These are phyloP conservation scores for Thymelicus sylvestris DNA, from an alignment of 2,888 invertebrate species.

Conservation along the genomic window DNA sequence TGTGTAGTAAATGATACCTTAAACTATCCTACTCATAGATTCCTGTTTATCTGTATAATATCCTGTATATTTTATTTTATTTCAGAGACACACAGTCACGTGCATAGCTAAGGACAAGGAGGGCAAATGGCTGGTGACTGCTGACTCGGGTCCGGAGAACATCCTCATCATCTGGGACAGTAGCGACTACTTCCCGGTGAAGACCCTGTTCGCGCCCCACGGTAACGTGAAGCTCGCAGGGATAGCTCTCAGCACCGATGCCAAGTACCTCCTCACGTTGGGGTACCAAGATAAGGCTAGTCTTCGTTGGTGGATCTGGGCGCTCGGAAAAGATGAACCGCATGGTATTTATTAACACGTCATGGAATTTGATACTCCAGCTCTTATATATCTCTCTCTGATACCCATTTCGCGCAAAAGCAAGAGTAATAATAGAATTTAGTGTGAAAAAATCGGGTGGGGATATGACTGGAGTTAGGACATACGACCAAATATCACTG, in stretches of 20 bases:
- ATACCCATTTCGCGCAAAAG: no score
- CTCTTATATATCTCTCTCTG: no score
- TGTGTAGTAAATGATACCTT: no score
- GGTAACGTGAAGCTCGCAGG: constrained; percentile 63
- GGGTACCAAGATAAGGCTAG: constrained; percentile 71
- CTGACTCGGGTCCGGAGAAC: constrained; percentile 84
- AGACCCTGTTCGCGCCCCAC: constrained; percentile 83
- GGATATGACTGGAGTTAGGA: no score
- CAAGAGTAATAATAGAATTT: no score
- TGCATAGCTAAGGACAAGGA: constrained; percentile 75
- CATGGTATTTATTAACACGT: constrained; percentile 70
- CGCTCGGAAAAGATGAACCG: constrained; percentile 75
- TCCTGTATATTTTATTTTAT: not conserved
- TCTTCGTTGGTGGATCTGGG: constrained; percentile 87
- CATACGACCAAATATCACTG: no score
- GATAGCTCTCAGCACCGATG: constrained; percentile 81
- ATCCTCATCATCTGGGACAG: constrained; percentile 86
- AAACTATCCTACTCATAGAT: no score
- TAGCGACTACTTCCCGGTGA: constrained; percentile 74
- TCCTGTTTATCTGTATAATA: no score
- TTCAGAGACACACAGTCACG: constrained; percentile 80
- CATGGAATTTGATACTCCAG: no score
- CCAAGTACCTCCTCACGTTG: constrained; percentile 84
- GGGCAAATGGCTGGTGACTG: constrained; percentile 85
- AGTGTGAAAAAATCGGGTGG: no score